Conservation (phyloP, 2,797 vertebrate genomes). For the Lacerta viridis region DNA sequence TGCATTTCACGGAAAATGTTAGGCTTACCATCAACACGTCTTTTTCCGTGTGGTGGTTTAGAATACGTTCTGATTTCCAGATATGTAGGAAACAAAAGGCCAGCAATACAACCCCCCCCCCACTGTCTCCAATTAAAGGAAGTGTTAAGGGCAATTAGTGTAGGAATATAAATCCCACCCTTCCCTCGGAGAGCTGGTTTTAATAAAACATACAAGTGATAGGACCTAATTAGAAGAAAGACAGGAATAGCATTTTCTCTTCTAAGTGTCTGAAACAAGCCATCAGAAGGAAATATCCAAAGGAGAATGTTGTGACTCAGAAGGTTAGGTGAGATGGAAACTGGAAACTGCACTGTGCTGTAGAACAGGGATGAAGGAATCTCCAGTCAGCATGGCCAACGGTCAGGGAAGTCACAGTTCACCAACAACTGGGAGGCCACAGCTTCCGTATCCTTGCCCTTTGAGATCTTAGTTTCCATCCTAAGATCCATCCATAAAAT, state of each 20-base stretch:
- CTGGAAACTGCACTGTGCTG: background rate
- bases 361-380: background rate
- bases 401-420: background rate
- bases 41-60: background rate
- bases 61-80: slow-evolving; percentile 46
- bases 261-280: slow-evolving; percentile 45
- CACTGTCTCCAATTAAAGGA: slow-evolving; percentile 73
- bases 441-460: background rate
- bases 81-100: slow-evolving; percentile 43
- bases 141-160: slow-evolving; percentile 68
- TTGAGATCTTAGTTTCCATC: background rate
- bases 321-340: background rate
- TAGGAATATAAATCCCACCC: slow-evolving; percentile 58
- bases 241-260: slow-evolving; percentile 50
- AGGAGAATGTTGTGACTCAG: slow-evolving; percentile 46
- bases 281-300: slow-evolving; percentile 32
- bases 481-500: background rate
- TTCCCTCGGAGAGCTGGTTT: slow-evolving; percentile 54
- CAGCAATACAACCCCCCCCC: slow-evolving; percentile 54
- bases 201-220: slow-evolving; percentile 69
- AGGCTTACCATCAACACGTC: background rate
- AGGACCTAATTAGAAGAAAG: slow-evolving; percentile 75
- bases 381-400: background rate
- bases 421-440: background rate
- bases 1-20: background rate